Evolutionary conservation across 2,113 vertebrate species (phyloP).

Genomic region (Hystrix brachyura): DNA sequence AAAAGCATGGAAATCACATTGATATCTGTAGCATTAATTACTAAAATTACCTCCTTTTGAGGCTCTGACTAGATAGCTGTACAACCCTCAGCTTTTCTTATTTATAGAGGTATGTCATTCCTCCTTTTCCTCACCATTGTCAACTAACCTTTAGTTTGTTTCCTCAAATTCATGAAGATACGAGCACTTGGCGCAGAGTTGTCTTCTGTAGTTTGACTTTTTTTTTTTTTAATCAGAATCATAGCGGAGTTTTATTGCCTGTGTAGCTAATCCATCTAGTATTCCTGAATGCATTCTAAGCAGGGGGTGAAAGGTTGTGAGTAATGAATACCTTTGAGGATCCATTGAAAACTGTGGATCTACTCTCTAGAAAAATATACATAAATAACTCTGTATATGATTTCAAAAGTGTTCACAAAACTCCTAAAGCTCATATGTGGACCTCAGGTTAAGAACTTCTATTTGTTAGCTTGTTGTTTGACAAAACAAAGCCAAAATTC

Average conservation of each 20-base stretch:
- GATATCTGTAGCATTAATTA: background rate
- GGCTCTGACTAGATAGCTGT: background rate
- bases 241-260: background rate
- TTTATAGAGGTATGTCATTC: background rate
- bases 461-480: background rate
- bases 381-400: background rate
- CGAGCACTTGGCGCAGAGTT: background rate
- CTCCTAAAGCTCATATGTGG: background rate
- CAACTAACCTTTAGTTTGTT: conserved; percentile 21
- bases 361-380: background rate
- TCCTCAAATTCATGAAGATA: background rate
- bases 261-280: background rate
- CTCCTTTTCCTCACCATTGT: background rate
- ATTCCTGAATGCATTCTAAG: background rate
- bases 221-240: background rate
- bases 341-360: conserved; percentile 22
- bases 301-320: background rate
- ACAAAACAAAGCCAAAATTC: background rate
- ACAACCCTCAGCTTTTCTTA: background rate
- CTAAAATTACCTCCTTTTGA: background rate
- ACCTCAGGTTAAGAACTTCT: conserved; percentile 27
- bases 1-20: background rate
- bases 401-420: conserved; percentile 42
- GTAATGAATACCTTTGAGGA: background rate
- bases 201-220: conserved; percentile 4